Percentiles rank a stretch among this genome's conserved stretches.
These are phyloP conservation scores for Rhinolophus ferrumequinum DNA, from an alignment of 2,113 vertebrate species.

Conservation along the genomic window DNA sequence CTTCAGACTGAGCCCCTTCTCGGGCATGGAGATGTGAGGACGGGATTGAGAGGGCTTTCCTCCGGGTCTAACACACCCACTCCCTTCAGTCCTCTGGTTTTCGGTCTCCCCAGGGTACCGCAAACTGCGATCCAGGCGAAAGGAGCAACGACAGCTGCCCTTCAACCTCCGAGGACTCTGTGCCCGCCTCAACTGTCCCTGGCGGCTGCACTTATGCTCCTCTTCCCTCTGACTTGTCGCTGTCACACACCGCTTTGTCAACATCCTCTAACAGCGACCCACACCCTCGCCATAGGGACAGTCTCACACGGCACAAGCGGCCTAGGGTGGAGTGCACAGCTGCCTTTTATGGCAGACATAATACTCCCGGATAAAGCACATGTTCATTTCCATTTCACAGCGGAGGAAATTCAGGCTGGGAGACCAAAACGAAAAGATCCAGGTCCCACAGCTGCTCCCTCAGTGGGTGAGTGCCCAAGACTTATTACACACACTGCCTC, in stretches of 20 bases:
- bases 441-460: neutral
- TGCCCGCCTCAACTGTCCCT: neutral
- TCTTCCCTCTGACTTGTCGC: neutral
- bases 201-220: neutral
- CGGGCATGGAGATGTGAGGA: neutral
- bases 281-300: neutral
- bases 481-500: neutral
- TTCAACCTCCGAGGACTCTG: neutral
- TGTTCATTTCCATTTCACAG: neutral
- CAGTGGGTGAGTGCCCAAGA: neutral
- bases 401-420: slow-evolving; percentile 6
- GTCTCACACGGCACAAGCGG: neutral
- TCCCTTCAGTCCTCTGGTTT: neutral
- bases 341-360: neutral
- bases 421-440: neutral
- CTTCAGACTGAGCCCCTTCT: neutral
- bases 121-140: neutral
- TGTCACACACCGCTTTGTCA: neutral
- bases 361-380: neutral
- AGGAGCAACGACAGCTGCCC: neutral
- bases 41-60: neutral
- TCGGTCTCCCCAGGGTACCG: neutral
- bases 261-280: neutral
- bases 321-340: neutral
- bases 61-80: neutral